phyloP scores from a whole-genome alignment of 2,113 vertebrate species.

The human region DNA sequence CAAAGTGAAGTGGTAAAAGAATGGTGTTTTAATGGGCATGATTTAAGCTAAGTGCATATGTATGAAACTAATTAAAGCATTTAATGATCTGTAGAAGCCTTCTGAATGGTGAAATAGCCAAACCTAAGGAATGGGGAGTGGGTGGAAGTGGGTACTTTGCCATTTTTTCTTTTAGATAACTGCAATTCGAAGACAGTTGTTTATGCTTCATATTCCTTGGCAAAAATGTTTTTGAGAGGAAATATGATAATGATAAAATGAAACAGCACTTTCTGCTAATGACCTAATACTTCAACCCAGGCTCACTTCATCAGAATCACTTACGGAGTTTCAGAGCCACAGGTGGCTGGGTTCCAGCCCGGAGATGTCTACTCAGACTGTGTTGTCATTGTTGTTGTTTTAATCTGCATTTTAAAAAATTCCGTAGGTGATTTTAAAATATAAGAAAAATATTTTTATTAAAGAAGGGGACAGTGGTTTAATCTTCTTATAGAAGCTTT shows the following conservation, averaged over 20 bases:
- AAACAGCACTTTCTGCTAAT: slow-evolving; percentile 55
- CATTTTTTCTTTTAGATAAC: slow-evolving; percentile 58
- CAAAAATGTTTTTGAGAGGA: slow-evolving; percentile 62
- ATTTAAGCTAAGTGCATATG: slow-evolving; percentile 71
- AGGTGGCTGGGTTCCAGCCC: slow-evolving; percentile 22
- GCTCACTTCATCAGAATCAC: slow-evolving; percentile 29
- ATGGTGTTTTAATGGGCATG: slow-evolving; percentile 67
- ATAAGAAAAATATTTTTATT: slow-evolving; percentile 26
- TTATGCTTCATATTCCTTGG: slow-evolving; percentile 74
- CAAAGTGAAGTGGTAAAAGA: slow-evolving; percentile 47
- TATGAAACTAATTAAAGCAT: slow-evolving; percentile 72
- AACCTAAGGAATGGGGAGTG: slow-evolving; percentile 51
- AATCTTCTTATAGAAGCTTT: not conserved
- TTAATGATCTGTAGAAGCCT: slow-evolving; percentile 73
- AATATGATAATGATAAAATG: slow-evolving; percentile 60
- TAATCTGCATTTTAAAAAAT: slow-evolving; percentile 30
- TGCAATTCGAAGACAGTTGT: slow-evolving; percentile 36
- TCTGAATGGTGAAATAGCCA: slow-evolving; percentile 66
- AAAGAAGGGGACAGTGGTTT: slow-evolving; percentile 24
- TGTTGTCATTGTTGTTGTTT: not conserved
- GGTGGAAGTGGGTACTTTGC: slow-evolving; percentile 61
- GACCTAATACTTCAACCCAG: slow-evolving; percentile 37
- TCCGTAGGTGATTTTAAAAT: slow-evolving; percentile 50
- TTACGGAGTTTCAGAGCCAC: slow-evolving; percentile 3
- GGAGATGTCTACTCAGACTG: slow-evolving; percentile 31